Conservation (phyloP, 2,888 invertebrate genomes). For the Conops quadrifasciatus region DNA sequence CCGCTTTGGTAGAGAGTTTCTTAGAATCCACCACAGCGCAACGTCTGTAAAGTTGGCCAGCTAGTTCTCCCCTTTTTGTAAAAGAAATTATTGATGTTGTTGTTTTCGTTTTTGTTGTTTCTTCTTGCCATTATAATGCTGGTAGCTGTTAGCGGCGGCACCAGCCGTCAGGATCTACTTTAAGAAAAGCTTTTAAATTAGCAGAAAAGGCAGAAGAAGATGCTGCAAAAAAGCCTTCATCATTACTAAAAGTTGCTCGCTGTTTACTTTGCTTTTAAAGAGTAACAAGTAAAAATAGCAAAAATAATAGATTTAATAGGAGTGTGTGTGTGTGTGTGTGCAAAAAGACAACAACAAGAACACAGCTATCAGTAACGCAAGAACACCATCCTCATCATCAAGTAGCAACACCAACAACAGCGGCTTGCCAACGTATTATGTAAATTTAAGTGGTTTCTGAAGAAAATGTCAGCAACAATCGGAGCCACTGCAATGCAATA, state of each 20-base stretch:
- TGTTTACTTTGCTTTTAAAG: not conserved
- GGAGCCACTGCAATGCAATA: not conserved
- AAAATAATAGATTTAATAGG: not conserved
- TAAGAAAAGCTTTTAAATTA: constrained; percentile 12
- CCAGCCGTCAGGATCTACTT: not conserved
- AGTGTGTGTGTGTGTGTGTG: too few species aligned
- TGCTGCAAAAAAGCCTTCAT: not conserved
- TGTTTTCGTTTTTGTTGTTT: not conserved
- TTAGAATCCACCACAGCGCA: not conserved
- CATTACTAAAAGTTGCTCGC: constrained; percentile 10
- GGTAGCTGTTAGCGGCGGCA: too few species aligned
- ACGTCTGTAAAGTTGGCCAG: too few species aligned
- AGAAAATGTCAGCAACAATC: constrained; percentile 26
- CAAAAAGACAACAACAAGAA: not conserved
- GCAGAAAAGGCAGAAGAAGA: not conserved
- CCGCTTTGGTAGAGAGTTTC: not conserved
- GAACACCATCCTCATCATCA: not conserved
- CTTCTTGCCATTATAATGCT: not conserved
- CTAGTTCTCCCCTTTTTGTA: not conserved
- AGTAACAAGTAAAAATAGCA: constrained; percentile 2
- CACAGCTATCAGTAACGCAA: not conserved
- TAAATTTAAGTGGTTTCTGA: constrained; percentile 45
- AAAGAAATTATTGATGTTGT: not conserved
- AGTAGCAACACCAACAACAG: constrained; percentile 1
- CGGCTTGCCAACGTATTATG: constrained; percentile 37